phyloP scores from a whole-genome alignment of 2,888 invertebrate genomes.

The Macrophya alboannulata region DNA sequence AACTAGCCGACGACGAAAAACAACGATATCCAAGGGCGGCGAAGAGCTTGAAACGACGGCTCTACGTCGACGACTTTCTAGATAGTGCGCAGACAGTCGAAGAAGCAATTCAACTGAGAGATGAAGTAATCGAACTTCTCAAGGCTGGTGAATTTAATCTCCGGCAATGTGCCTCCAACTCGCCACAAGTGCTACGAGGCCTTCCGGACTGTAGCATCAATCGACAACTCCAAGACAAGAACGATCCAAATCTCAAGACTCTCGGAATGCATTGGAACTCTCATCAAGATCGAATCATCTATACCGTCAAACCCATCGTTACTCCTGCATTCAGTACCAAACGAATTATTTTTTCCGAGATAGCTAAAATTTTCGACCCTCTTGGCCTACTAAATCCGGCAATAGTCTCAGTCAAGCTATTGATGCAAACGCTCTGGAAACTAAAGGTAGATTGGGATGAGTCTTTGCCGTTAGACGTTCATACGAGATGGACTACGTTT shows the following conservation, averaged over 20 bases:
- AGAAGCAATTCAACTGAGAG: slow-evolving; percentile 45
- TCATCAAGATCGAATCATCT: slow-evolving; percentile 51
- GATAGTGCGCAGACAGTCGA: slow-evolving; percentile 56
- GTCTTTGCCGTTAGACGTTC: slow-evolving; percentile 6
- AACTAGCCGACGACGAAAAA: slow-evolving; percentile 65
- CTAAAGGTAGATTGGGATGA: slow-evolving; percentile 32
- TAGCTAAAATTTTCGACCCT: slow-evolving; percentile 61
- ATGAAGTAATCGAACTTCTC: slow-evolving; percentile 53
- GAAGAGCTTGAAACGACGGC: slow-evolving; percentile 52
- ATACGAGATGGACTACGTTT: not conserved
- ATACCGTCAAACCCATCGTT: slow-evolving; percentile 54
- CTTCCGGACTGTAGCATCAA: slow-evolving; percentile 56
- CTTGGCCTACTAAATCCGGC: slow-evolving; percentile 61
- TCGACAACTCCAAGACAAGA: slow-evolving; percentile 46
- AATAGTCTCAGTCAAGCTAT: slow-evolving; percentile 54
- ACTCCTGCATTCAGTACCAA: slow-evolving; percentile 51
- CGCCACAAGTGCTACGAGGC: slow-evolving; percentile 48
- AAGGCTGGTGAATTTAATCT: slow-evolving; percentile 57
- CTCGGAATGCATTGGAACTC: slow-evolving; percentile 60
- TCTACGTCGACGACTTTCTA: slow-evolving; percentile 61
- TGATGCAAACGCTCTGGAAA: slow-evolving; percentile 40
- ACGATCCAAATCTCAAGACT: slow-evolving; percentile 55
- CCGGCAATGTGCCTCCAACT: slow-evolving; percentile 61
- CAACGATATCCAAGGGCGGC: slow-evolving; percentile 54
- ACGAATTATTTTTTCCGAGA: slow-evolving; percentile 51